Evolutionary conservation across 2,888 invertebrate species (phyloP).

Genomic region (Athalia cordata): DNA sequence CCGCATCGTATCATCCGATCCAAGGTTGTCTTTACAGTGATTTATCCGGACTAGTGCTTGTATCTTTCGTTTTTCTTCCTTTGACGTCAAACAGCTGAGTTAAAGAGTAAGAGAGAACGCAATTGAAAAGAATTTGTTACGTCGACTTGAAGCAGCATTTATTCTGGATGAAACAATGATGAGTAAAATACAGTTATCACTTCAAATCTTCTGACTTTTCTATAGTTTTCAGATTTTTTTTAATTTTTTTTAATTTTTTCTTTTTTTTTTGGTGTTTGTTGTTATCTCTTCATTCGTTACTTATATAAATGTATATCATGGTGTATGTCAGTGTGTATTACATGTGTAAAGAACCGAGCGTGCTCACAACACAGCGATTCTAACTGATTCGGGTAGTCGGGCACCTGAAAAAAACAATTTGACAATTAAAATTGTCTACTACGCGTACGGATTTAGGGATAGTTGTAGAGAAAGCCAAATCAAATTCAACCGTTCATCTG

Average conservation of each 20-base stretch:
- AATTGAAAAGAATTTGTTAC: conserved; percentile 10
- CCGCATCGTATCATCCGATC: not conserved
- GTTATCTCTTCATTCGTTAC: conserved; percentile 59
- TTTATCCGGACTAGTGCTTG: no score
- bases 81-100: not conserved
- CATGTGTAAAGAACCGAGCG: conserved; percentile 56
- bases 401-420: conserved; percentile 51
- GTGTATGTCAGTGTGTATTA: conserved; percentile 65
- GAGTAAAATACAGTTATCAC: conserved; percentile 46
- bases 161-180: conserved; percentile 43
- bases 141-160: conserved; percentile 46
- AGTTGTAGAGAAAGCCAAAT: no score
- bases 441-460: not conserved
- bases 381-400: conserved; percentile 56
- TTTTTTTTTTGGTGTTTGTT: conserved; percentile 54
- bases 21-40: not conserved
- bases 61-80: no score
- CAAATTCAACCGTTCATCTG: no score
- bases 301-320: conserved; percentile 64
- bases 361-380: conserved; percentile 59
- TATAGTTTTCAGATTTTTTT: conserved; percentile 47
- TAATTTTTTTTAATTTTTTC: conserved; percentile 51
- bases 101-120: not conserved
- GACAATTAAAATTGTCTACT: conserved; percentile 1
- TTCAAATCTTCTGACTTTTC: conserved; percentile 42